Base-by-base conservation (phyloP, 2,797 vertebrate species). In the Sebastes diploproa region DNA sequence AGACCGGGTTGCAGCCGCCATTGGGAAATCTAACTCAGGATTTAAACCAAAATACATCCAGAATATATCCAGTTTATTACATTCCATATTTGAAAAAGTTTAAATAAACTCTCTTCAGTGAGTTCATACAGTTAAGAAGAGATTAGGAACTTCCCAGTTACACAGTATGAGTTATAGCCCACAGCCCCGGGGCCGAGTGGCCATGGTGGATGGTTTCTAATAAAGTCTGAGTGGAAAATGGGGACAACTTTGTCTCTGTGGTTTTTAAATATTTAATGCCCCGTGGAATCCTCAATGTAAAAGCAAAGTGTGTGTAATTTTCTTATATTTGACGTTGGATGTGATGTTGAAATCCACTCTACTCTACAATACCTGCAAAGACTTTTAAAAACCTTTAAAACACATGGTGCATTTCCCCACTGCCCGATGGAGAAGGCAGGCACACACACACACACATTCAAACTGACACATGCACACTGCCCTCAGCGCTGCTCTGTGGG, bases 401-500 rank as follows among this genome's bases (percentile, higher is more conserved):
- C 59, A 81, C 32, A 73, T 75, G 68, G 56, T 72, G 36, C 62
- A 38, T 73, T 54, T 84, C 76, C 67, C 64, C 68, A 30, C 13
- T 56, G 70, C 54, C 52, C 0, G 13, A 69, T 27, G 32, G 32
- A 36, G 54, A 68, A 56, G 7, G 63, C 61, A 79, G 29, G 20
- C 66, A 42, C 1, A 16, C 42, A 46, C 62, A 42, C 54, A 63
- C 59, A 67, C 61, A 42, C 54, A 55, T 68, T 76, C 66, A 73
- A 52, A 56, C 30, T 63, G 32, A 71, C 65, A 84, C 77, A 80
- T 29, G 36, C 78, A 86, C 85, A 78, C 67, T 81, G 84, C 86
- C 84, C 70, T 62, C 68, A 88, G 87, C 75, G 38, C 81, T 88
- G 80, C 86, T 88, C 86, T 92, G 83, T 91, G 89, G 91, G 90